phyloP scores from a whole-genome alignment of 2,888 invertebrate species.

The Ormyrus nitidulus region DNA sequence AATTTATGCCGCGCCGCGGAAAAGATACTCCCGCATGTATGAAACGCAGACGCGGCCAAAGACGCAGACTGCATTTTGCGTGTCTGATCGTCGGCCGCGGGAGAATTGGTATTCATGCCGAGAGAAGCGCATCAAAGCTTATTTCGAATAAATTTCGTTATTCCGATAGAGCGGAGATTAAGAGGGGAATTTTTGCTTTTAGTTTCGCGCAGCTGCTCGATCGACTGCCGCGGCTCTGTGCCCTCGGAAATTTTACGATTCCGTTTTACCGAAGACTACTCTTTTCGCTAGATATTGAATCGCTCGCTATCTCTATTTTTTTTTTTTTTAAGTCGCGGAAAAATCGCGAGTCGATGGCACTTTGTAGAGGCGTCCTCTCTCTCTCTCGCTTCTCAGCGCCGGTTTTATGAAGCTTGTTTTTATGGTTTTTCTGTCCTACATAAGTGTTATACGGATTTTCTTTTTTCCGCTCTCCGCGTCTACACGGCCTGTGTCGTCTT shows the following conservation, averaged over 20 bases:
- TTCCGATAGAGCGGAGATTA: background rate
- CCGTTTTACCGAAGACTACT: background rate
- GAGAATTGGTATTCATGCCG: too few relatives aligned
- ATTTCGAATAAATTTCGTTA: constrained; percentile 9
- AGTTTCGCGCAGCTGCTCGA: too few relatives aligned
- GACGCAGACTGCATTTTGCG: too few relatives aligned
- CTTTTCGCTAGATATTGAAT: background rate
- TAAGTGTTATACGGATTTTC: constrained; percentile 23
- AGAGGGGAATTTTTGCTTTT: background rate
- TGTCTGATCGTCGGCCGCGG: too few relatives aligned
- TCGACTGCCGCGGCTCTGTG: background rate
- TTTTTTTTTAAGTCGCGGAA: background rate
- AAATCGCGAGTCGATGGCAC: constrained; percentile 13
- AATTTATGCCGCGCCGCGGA: too few relatives aligned
- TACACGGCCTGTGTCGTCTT: background rate
- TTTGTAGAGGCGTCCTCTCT: constrained; percentile 4
- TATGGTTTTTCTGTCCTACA: constrained; percentile 18
- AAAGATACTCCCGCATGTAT: too few relatives aligned
- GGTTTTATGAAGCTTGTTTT: constrained; percentile 34
- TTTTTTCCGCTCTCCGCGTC: background rate
- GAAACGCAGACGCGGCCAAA: too few relatives aligned
- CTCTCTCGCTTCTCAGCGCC: background rate
- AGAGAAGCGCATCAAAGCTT: background rate
- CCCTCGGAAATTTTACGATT: background rate
- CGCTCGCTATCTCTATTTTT: background rate